Evolutionary conservation across 1,140 invertebrate genomes (phyloP), one percentile per base, ranked within the genome.

Genomic region (Neoseiulus cucumeris): DNA sequence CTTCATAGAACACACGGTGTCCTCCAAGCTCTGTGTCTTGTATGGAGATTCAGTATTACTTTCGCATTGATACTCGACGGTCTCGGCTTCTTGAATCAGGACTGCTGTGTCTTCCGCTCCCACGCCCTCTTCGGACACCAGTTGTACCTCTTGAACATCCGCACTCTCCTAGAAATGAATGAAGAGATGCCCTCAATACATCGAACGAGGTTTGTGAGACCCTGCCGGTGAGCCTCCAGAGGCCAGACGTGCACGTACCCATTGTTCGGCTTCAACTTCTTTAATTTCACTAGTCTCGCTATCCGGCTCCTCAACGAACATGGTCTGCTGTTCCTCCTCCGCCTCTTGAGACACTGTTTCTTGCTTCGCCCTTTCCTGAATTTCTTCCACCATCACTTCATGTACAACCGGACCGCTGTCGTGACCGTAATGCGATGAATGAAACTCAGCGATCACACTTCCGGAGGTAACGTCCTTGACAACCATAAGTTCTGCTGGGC

Each of bases 371-470:
- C 2, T 20, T 59, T 59, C 17, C n/a, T 25, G 17, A 5, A 14
- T 33, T 33, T 25, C 25, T 6, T 14, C 33, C 14, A 33, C 33
- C 14, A 29, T 12, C 25, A 33, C 51, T 18, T 29, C 14, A 14
- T 29, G 22, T 25, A 33, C 17, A 17, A 25, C 14, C 25, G 14
- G 51, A 5, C 33, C 51, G 51, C 25, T 25, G 33, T 25, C 51
- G 22, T 59, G 51, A 17, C 51, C 51, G 22, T 59, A 59, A 59
- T 59, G 51, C 17, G 51, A 59, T 25, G 51, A 59, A 25, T 59
- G 25, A 14, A 25, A 59, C 51, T 59, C 51, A 12, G 33, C 51
- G 12, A 29, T n/a, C 12, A 59, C 51, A 59, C 51, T 20, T 14
- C 33, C 33, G 25, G 22, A 25, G 17, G 25, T 33, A 33, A 14